These are phyloP conservation scores for Lepidurus apus DNA, from an alignment of 1,140 invertebrate genomes.

Conservation along the genomic window DNA sequence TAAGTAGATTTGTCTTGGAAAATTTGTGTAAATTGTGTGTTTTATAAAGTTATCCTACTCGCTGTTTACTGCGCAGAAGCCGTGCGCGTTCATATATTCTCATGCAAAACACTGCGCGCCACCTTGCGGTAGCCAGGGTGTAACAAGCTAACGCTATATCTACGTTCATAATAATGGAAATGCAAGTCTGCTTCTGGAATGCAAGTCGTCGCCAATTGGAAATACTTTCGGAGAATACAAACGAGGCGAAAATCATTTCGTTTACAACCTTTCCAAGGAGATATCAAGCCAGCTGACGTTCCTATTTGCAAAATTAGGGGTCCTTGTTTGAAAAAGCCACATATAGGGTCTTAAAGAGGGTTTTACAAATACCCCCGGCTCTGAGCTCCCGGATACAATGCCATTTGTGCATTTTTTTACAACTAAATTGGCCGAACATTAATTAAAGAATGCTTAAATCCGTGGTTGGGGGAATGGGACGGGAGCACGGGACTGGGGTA, in stretches of 20 bases:
- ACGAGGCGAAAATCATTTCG: not conserved
- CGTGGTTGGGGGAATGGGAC: not conserved
- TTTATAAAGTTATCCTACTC: too few relatives aligned
- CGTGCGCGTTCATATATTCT: too few relatives aligned
- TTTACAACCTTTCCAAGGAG: not conserved
- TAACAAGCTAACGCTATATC: too few relatives aligned
- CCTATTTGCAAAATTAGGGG: not conserved
- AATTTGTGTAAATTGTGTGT: too few relatives aligned
- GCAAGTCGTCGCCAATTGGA: not conserved
- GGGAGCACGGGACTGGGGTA: not conserved
- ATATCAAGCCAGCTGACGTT: constrained; percentile 14
- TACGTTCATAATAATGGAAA: not conserved
- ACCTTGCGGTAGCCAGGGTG: too few relatives aligned
- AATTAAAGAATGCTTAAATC: not conserved
- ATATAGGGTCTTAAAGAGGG: not conserved
- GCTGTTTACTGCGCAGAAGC: too few relatives aligned
- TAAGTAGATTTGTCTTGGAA: too few relatives aligned
- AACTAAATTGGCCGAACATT: constrained; percentile 10
- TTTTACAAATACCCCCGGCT: not conserved
- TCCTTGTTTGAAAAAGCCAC: not conserved
- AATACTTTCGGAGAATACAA: not conserved
- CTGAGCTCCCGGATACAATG: not conserved
- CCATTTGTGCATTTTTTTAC: not conserved
- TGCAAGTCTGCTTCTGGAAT: not conserved
- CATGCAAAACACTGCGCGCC: too few relatives aligned